phyloP scores from a whole-genome alignment of 1,140 invertebrate species.

The Ceratina calcarata region DNA sequence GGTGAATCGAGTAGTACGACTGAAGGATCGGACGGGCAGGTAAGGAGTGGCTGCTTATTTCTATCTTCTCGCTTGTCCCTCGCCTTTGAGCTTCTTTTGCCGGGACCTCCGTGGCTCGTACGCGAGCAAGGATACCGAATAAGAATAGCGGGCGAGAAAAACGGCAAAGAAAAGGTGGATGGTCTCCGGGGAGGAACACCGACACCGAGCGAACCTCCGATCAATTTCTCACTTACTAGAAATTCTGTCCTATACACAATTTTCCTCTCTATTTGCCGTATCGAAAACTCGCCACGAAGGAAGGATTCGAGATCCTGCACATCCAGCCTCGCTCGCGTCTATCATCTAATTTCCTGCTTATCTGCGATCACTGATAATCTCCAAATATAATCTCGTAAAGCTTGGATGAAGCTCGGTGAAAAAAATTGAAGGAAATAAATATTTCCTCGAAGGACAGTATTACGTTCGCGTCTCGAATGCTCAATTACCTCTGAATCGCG shows the following conservation, averaged over 20 bases:
- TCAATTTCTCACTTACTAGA: conserved; percentile 68
- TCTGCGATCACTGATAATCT: no score
- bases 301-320: conserved; percentile 10
- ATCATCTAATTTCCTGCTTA: not conserved
- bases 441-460: not conserved
- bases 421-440: not conserved
- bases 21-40: not conserved
- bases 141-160: not conserved
- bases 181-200: conserved; percentile 45
- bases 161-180: conserved; percentile 11
- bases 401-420: no score
- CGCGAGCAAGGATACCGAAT: not conserved
- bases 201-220: conserved; percentile 53
- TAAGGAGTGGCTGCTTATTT: not conserved
- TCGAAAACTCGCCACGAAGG: conserved; percentile 30
- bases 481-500: not conserved
- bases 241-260: conserved; percentile 46
- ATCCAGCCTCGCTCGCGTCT: not conserved
- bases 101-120: not conserved
- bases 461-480: not conserved
- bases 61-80: no score
- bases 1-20: not conserved
- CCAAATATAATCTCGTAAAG: no score
- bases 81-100: not conserved
- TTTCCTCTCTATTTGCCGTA: conserved; percentile 48